Evolutionary conservation across 2,797 vertebrate genomes (phyloP), one percentile per base, ranked within the genome.

Genomic region (Pseudopleuronectes americanus): DNA sequence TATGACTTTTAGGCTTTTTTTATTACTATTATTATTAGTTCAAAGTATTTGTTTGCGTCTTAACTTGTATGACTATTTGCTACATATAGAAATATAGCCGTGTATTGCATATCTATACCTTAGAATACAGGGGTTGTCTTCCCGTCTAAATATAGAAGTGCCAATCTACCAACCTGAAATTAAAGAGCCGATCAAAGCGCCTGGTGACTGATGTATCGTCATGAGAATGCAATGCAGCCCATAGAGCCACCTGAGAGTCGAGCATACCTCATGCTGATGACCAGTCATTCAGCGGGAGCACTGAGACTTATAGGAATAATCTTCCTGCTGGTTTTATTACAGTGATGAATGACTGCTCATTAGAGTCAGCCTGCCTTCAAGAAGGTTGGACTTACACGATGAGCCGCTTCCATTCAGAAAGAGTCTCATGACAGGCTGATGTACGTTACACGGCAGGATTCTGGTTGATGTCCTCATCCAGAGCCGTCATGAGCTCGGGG

Each of bases 321-420:
- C 67, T 57, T 33, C 79, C 76, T 4, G 76, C 85, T 84, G 79
- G 56, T 87, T 83, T 84, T 80, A 81, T 81, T 71, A 67, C 66
- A 41, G 61, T 80, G 88, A 91, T 69, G 68, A 77, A 87, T 74
- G 84, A 33, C 47, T 59, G 66, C 77, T 86, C 86, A 84, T 88
- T 88, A 89, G 80, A 64, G 77, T 80, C 83, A 58, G 48, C 48
- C 65, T 24, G 45, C 51, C 57, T 51, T 74, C 21, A 22, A 56
- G 78, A 68, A 64, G 81, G 71, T 69, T 79, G 77, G 63, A 69
- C 53, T 73, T 55, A 58, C 52, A 70, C 58, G 67, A 75, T 55
- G 65, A 73, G 52, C 41, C 68, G 55, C 56, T 57, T 53, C 63
- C 58, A 69, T 77, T 63, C 21, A 77, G 19, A 54, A 63, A 78